Base-by-base conservation (phyloP, 2,797 vertebrate genomes). In the Synanceia verrucosa region DNA sequence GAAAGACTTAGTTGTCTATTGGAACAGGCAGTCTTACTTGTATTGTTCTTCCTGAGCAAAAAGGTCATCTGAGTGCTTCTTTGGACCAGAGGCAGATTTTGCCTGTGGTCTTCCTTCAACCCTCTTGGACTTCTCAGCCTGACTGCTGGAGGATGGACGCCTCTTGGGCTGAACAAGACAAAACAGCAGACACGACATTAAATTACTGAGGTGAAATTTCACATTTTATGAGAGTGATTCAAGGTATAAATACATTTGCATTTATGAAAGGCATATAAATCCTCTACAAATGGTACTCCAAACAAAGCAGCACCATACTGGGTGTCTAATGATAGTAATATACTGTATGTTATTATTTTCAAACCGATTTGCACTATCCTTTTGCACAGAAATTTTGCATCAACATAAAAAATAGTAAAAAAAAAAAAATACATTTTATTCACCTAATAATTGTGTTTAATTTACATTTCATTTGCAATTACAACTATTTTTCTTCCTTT, bases 31-130 rank as follows among this genome's bases (percentile, higher is more conserved):
- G 5, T 56, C 89, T 86, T 94, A 97, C 96, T 93, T 96, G 92
- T 96, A 96, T 83, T 94, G 87, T 75, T 94, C 89, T 82, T 97
- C 96, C 76, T 92, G 92, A n/a, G 93, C 93, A 48, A 95, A 78
- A 56, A 96, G 73, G 29, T 91, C 93, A 29, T 82, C 79, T 3
- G 86, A 65, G 5, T 43, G 31, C 18, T 78, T 91, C 48, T 68
- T 86, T 24, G 80, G 78, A 70, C 43, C 81, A 59, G 82, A 86
- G 18, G 77, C 85, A 64, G 91, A 81, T 48, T 83, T 88, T 14
- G 52, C 76, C 36, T 44, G 53, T 3, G 33, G 28, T 60, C 70
- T 85, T 4, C 4, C 34, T 46, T 88, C 84, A 51, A 48, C 24
- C 21, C 7, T 79, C 65, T 81, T 78, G 39, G 72, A 55, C 51